Evolutionary conservation across 2,888 invertebrate genomes (phyloP).

Genomic region (Brenthis ino): DNA sequence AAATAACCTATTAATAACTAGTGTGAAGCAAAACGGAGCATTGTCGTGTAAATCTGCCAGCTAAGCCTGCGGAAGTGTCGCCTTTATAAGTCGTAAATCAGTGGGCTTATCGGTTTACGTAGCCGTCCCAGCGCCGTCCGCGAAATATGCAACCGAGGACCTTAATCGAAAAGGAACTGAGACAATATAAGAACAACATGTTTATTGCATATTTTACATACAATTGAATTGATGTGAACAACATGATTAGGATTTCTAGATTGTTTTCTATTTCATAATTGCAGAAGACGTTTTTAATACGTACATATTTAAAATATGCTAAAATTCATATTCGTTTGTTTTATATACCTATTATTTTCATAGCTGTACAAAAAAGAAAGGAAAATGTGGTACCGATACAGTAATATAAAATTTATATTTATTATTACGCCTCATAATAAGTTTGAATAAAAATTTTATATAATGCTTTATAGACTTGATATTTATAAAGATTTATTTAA

Average conservation of each 20-base stretch:
- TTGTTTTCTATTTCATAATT: constrained; percentile 8
- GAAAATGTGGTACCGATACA: neutral
- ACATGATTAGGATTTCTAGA: constrained; percentile 29
- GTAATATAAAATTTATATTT: constrained; percentile 1
- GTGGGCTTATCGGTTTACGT: constrained; percentile 69
- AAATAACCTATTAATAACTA: constrained; percentile 42
- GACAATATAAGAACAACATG: constrained; percentile 38
- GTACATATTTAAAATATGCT: too few species aligned
- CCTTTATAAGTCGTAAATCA: constrained; percentile 76
- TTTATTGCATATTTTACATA: constrained; percentile 41
- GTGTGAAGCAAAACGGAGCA: constrained; percentile 38
- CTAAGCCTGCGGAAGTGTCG: constrained; percentile 69
- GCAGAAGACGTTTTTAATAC: neutral
- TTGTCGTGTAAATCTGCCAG: constrained; percentile 52
- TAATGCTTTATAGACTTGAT: constrained; percentile 27
- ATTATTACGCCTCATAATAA: constrained; percentile 1
- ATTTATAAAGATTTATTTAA: constrained; percentile 35
- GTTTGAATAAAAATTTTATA: constrained; percentile 27
- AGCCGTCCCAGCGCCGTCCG: constrained; percentile 54
- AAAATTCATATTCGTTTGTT: neutral
- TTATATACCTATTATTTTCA: neutral
- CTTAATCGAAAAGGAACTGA: constrained; percentile 41
- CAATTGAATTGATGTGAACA: constrained; percentile 39
- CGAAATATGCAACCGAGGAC: constrained; percentile 64
- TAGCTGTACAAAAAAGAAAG: neutral